These are phyloP conservation scores for Hydriomena furcata DNA, from an alignment of 2,888 invertebrate species.

Conservation along the genomic window DNA sequence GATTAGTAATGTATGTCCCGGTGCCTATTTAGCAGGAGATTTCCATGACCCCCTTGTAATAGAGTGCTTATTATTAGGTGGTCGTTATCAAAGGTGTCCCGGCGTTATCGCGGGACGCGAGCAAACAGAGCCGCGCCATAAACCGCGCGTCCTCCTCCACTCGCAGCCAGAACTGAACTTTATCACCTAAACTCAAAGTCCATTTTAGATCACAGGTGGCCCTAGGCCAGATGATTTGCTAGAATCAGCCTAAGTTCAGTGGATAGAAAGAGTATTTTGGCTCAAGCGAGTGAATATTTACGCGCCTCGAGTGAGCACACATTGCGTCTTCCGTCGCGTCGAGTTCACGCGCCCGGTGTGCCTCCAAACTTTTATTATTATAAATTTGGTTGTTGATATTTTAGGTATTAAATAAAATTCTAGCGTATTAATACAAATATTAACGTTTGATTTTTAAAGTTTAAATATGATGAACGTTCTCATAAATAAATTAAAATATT, in stretches of 20 bases:
- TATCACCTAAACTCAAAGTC: not conserved
- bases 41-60: constrained; percentile 5
- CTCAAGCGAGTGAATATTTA: constrained; percentile 10
- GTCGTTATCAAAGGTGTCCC: constrained; percentile 20
- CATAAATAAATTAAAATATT: too few species aligned
- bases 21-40: not conserved
- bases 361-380: not conserved
- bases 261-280: constrained; percentile 10
- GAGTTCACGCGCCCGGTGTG: not conserved
- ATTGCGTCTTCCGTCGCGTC: constrained; percentile 26
- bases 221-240: not conserved
- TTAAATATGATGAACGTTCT: too few species aligned
- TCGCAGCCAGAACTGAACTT: constrained; percentile 5
- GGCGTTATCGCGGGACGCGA: constrained; percentile 34
- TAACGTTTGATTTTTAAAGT: too few species aligned
- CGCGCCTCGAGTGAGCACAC: constrained; percentile 21
- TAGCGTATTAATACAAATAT: too few species aligned
- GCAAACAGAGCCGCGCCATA: constrained; percentile 35
- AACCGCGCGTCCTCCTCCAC: constrained; percentile 5
- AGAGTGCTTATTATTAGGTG: constrained; percentile 12
- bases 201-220: not conserved
- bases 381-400: not conserved
- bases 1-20: too few species aligned
- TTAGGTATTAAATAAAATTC: too few species aligned
- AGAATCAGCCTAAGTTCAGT: constrained; percentile 5